These are phyloP conservation scores for Helleia helle DNA, from an alignment of 2,888 invertebrate species.

Conservation along the genomic window DNA sequence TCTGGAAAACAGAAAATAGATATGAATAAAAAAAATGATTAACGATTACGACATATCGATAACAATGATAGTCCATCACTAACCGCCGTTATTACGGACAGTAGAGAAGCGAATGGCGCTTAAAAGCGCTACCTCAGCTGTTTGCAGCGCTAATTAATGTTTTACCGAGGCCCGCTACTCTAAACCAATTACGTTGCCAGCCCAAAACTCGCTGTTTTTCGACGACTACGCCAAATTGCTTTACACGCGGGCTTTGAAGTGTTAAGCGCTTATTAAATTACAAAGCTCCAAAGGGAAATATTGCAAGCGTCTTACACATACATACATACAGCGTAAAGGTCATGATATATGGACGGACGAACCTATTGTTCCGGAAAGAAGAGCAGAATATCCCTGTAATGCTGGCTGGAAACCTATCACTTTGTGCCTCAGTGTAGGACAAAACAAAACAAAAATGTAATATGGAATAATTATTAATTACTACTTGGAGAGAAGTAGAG, in stretches of 20 bases:
- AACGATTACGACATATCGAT: slow-evolving; percentile 5
- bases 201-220: slow-evolving; percentile 66
- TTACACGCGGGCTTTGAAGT: slow-evolving; percentile 64
- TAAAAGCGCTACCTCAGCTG: slow-evolving; percentile 48
- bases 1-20: no score
- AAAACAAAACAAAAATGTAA: no score
- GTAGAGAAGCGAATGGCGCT: slow-evolving; percentile 34
- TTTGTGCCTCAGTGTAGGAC: no score
- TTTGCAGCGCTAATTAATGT: slow-evolving; percentile 67
- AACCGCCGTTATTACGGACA: slow-evolving; percentile 30
- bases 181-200: slow-evolving; percentile 62
- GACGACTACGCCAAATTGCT: slow-evolving; percentile 64
- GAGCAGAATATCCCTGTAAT: no score
- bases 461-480: no score
- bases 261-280: slow-evolving; percentile 70
- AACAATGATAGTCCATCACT: background rate
- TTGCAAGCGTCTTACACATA: slow-evolving; percentile 20
- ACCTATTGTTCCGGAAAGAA: no score
- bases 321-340: no score
- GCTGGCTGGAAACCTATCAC: no score
- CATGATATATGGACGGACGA: background rate
- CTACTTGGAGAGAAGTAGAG: no score
- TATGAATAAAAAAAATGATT: no score
- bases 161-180: slow-evolving; percentile 47
- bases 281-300: slow-evolving; percentile 55